These are phyloP conservation scores for Plumapathes pennacea DNA, from an alignment of 92 coral and sea anemone genomes.

Conservation along the genomic window DNA sequence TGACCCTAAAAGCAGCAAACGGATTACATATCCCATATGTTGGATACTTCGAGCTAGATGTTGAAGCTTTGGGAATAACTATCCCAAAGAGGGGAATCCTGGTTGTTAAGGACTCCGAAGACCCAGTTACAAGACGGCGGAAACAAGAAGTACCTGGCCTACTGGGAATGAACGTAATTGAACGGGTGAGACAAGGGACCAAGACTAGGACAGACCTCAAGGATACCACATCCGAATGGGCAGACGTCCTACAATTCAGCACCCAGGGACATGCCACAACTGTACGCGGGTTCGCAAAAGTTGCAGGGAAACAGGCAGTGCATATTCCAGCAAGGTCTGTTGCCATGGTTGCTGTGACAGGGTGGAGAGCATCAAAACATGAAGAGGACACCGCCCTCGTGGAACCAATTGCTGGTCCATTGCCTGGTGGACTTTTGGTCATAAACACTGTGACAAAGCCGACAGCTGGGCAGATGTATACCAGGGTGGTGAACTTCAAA, in stretches of 20 bases:
- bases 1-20: conserved; percentile 58
- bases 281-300: conserved; percentile 45
- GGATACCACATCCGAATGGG: conserved; percentile 25
- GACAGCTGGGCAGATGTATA: conserved; percentile 22
- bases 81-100: conserved; percentile 49
- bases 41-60: conserved; percentile 58
- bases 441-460: conserved; percentile 46
- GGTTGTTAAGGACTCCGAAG: conserved; percentile 47
- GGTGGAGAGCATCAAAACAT: conserved; percentile 29
- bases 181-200: conserved; percentile 34
- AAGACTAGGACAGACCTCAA: conserved; percentile 14
- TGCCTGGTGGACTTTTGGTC: conserved; percentile 39
- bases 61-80: conserved; percentile 48
- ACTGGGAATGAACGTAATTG: conserved; percentile 69
- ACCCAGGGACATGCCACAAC: conserved; percentile 5
- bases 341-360: conserved; percentile 39
- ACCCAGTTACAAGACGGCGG: conserved; percentile 21
- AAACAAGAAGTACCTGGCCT: conserved; percentile 49
- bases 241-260: conserved; percentile 22
- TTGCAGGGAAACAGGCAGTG: conserved; percentile 28
- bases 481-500: conserved; percentile 55
- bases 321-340: conserved; percentile 56
- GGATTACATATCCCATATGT: conserved; percentile 65
- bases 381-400: conserved; percentile 29
- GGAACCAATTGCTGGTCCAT: conserved; percentile 43